A percentile compares a stretch with the other conserved stretches of the same genome.
Conservation (phyloP, 2,113 vertebrate species). For the Onychostruthus taczanowskii region DNA sequence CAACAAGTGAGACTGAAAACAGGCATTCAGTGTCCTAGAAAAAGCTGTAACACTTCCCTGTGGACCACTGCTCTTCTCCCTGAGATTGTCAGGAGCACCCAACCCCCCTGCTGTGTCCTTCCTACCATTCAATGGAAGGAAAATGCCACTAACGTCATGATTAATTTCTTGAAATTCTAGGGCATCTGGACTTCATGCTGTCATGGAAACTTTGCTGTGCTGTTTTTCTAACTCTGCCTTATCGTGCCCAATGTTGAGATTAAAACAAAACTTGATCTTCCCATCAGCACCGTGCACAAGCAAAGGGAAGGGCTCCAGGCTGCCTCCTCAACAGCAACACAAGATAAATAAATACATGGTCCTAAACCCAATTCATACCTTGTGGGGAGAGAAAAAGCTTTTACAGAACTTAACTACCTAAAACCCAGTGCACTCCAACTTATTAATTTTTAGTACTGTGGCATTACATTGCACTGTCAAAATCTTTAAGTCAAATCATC, state of each 20-base stretch:
- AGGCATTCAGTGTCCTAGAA: not conserved
- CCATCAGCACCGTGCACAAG: fast-evolving
- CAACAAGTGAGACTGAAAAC: not conserved
- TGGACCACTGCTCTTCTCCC: not conserved
- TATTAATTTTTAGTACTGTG: not conserved
- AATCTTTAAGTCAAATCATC: not conserved
- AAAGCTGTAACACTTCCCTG: not conserved
- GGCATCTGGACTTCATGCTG: not conserved
- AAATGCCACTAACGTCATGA: not conserved
- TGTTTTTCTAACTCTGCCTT: not conserved
- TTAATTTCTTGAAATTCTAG: not conserved
- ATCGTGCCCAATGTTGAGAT: not conserved
- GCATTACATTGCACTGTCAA: not conserved
- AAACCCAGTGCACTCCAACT: not conserved
- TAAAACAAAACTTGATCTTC: not conserved
- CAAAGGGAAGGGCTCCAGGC: not conserved
- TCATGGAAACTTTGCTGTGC: not conserved
- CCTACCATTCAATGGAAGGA: not conserved
- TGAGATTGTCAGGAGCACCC: not conserved
- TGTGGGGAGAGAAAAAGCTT: fast-evolving
- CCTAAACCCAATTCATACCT: not conserved
- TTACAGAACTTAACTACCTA: not conserved
- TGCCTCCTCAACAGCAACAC: not conserved
- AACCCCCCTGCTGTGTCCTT: not conserved
- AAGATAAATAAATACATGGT: not conserved